These are phyloP conservation scores for Balearica regulorum DNA, from an alignment of 2,797 vertebrate genomes.

Conservation along the genomic window DNA sequence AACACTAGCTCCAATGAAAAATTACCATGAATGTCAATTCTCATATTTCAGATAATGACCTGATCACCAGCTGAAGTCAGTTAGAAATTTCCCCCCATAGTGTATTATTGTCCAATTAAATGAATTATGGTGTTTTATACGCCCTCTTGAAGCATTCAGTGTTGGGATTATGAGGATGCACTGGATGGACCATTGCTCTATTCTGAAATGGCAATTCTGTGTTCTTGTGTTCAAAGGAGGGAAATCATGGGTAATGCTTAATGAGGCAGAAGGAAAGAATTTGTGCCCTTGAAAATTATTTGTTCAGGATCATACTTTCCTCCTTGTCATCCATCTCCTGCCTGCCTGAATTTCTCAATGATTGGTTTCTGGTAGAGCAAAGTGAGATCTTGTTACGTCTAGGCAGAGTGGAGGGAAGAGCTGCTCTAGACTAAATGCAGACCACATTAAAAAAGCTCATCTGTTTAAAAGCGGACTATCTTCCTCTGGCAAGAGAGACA, in stretches of 20 bases:
- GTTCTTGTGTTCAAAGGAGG: not conserved
- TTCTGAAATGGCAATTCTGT: not conserved
- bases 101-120: not conserved
- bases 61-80: not conserved
- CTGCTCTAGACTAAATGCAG: not conserved
- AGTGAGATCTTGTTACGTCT: not conserved
- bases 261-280: slow-evolving; percentile 7
- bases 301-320: not conserved
- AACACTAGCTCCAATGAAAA: not conserved
- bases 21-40: not conserved
- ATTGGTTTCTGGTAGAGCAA: not conserved
- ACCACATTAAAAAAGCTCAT: not conserved
- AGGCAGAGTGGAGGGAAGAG: not conserved
- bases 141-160: not conserved
- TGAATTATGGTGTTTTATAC: not conserved
- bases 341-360: not conserved
- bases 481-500: not conserved
- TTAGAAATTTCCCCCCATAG: not conserved
- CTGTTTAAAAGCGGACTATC: not conserved
- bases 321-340: not conserved
- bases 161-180: not conserved
- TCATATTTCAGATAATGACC: slow-evolving; percentile 8
- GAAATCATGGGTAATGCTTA: not conserved
- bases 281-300: not conserved
- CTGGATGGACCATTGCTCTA: not conserved